A percentile compares a stretch with the other conserved stretches of the same genome.
These are phyloP conservation scores for Epizoanthus fatuus DNA, from an alignment of 92 coral and sea anemone genomes.

Conservation along the genomic window DNA sequence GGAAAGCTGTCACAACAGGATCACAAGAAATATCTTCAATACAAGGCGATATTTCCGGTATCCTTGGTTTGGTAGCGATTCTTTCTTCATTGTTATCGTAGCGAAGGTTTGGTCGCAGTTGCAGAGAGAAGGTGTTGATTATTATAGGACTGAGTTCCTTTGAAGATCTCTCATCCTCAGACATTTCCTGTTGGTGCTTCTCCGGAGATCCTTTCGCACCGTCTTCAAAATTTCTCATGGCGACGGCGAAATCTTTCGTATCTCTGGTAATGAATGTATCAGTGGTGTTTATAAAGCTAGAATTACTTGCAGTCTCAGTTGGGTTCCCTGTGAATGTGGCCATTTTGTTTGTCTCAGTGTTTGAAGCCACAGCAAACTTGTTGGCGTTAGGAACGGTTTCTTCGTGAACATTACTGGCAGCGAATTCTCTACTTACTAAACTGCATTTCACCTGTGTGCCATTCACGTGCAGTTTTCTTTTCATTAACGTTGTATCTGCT, in stretches of 20 bases:
- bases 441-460: not conserved
- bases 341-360: not conserved
- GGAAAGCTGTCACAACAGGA: not conserved
- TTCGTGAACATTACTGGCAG: not conserved
- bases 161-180: not conserved
- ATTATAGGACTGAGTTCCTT: constrained; percentile 14
- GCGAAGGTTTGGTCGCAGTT: not conserved
- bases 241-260: not conserved
- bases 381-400: not conserved
- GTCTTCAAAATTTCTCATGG: not conserved
- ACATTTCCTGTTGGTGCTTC: too few relatives aligned
- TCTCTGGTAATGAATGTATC: not conserved
- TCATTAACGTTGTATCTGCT: not conserved
- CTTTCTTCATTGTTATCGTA: not conserved
- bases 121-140: constrained; percentile 21
- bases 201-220: not conserved
- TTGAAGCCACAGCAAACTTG: not conserved
- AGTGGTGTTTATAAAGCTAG: not conserved
- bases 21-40: not conserved
- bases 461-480: not conserved
- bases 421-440: not conserved
- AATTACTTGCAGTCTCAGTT: not conserved
- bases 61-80: not conserved
- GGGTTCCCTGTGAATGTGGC: not conserved
- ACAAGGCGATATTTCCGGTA: not conserved